A percentile compares a stretch with the other conserved stretches of the same genome.
Conservation (phyloP, 2,797 vertebrate genomes). For the Pseudochirops cupreus region DNA sequence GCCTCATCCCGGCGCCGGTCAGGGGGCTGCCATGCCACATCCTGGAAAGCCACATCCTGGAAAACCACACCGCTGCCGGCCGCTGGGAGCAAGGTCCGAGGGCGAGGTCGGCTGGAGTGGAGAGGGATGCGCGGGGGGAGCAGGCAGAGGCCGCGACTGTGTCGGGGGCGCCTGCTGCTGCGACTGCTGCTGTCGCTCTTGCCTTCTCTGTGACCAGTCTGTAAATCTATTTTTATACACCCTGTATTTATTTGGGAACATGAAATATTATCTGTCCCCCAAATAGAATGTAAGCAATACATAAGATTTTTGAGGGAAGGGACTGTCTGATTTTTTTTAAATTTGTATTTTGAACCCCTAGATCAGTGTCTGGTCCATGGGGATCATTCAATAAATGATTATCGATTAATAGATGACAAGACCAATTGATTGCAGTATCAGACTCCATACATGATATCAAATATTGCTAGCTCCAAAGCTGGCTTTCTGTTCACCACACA, state of each 20-base stretch:
- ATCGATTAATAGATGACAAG: not conserved
- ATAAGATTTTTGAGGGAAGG: not conserved
- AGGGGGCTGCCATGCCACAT: too few relatives aligned
- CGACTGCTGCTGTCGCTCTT: too few relatives aligned
- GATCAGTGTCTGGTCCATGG: not conserved
- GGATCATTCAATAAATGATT: not conserved
- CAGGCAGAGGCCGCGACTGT: too few relatives aligned
- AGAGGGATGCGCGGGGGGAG: too few relatives aligned
- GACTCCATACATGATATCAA: not conserved
- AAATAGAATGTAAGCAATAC: not conserved
- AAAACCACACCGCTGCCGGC: too few relatives aligned
- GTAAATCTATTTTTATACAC: not conserved
- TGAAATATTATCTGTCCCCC: not conserved
- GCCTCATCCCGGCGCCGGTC: slow-evolving; percentile 78
- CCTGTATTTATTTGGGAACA: not conserved
- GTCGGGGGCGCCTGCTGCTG: too few relatives aligned
- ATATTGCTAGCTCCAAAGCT: not conserved
- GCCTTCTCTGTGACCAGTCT: too few relatives aligned
- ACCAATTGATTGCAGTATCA: not conserved
- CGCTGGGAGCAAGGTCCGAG: too few relatives aligned
- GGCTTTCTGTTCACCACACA: not conserved
- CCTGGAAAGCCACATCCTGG: too few relatives aligned
- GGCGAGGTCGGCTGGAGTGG: too few relatives aligned
- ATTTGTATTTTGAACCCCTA: not conserved
- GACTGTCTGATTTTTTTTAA: not conserved